phyloP scores from a whole-genome alignment of 2,113 vertebrate genomes.

The Channa argus region DNA sequence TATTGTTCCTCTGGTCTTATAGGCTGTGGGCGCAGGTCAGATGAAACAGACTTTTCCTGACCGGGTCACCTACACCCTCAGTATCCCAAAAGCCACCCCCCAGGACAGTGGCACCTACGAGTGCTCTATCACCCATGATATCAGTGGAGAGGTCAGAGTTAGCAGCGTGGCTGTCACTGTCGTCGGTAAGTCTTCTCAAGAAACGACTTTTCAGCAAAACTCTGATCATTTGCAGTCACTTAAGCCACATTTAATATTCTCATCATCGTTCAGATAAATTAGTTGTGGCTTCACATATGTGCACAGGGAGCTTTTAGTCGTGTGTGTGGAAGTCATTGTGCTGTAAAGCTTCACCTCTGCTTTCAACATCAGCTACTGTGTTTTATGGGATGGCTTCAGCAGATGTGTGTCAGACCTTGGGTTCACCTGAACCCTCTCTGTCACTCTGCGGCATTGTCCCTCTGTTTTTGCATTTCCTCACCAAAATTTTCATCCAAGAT shows the following conservation, averaged over 20 bases:
- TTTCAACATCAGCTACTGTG: constrained; percentile 72
- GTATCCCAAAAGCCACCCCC: constrained; percentile 84
- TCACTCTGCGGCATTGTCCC: constrained; percentile 6
- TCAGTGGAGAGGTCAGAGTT: constrained; percentile 81
- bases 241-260: constrained; percentile 19
- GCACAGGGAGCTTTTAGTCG: constrained; percentile 1
- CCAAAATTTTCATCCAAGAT: constrained; percentile 1
- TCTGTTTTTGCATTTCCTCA: not conserved
- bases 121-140: constrained; percentile 85
- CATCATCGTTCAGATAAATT: constrained; percentile 33
- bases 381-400: constrained; percentile 71
- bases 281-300: constrained; percentile 21
- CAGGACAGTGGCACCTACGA: constrained; percentile 92
- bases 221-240: not conserved
- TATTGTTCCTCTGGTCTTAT: constrained; percentile 10
- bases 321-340: constrained; percentile 59
- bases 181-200: constrained; percentile 83
- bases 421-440: constrained; percentile 40
- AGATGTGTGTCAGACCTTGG: constrained; percentile 71
- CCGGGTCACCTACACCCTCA: constrained; percentile 85
- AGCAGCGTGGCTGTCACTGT: constrained; percentile 87
- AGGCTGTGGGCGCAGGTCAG: constrained; percentile 76
- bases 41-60: constrained; percentile 61
- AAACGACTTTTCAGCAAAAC: not conserved
- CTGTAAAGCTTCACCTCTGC: constrained; percentile 65